These are phyloP conservation scores for Synergus itoensis DNA, from an alignment of 2,888 invertebrate species.

Conservation along the genomic window DNA sequence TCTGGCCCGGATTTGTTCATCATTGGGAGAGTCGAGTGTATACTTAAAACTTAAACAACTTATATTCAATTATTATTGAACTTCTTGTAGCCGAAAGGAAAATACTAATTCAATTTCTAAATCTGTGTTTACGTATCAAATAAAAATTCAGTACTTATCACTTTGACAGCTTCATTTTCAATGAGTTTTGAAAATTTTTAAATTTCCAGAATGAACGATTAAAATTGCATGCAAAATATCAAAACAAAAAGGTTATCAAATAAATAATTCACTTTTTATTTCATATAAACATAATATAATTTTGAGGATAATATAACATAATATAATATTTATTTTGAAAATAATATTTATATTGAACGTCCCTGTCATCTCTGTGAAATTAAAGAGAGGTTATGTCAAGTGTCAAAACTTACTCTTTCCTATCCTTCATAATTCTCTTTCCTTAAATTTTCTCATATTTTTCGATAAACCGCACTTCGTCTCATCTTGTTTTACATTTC, in stretches of 20 bases:
- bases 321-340: not conserved
- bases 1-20: no score
- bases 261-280: not conserved
- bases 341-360: not conserved
- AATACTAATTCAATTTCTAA: not conserved
- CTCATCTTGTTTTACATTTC: not conserved
- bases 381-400: constrained; percentile 12
- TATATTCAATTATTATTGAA: no score
- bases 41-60: no score
- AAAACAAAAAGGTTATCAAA: not conserved
- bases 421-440: constrained; percentile 23
- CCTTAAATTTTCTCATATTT: constrained; percentile 22
- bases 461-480: not conserved
- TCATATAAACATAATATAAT: not conserved
- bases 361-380: not conserved
- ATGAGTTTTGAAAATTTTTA: not conserved
- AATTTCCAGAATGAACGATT: not conserved
- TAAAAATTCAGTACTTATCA: not conserved
- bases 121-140: not conserved
- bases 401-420: constrained; percentile 28
- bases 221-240: not conserved
- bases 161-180: not conserved
- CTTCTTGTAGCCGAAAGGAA: no score
- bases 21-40: no score
- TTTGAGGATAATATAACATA: not conserved